Base-by-base conservation (phyloP, 2,113 vertebrate species). In the Embiotoca jacksoni region DNA sequence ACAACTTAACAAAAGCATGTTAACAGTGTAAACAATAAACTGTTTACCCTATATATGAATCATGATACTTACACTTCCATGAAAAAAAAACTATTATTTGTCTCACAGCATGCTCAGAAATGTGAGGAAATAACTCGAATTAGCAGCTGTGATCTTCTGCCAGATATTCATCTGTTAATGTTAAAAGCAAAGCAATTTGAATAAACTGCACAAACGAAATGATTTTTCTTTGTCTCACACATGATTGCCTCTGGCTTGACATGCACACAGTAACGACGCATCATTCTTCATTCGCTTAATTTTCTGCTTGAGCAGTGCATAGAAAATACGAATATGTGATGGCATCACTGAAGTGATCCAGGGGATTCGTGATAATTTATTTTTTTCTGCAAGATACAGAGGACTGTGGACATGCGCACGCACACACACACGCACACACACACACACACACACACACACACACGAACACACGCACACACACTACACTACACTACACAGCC, bases 261-360 rank as follows among this genome's bases (percentile, higher is more conserved):
- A 39, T 23, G 23, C 49, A 59, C 33, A 52, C 15, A 46, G 47
- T 30, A 35, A 7, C 1, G 1, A 23, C 11, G 60, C 23, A 1
- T 23, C 23, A 23, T 23, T 23, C 23, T 23, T 23, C 23, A 23
- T 23, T 23, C 23, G 32, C 15, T 72, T 67, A 3, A 67, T 72
- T 69, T 80, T 77, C 23, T 62, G 37, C 60, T 6, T 39, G 58
- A 80, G 44, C 15, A 53, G 41, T 7, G 33, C 50, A 57, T 1
- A 31, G 9, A 39, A 58, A 23, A 60, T 68, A 39, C 13, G 10
- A 7, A 3, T 0, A 11, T 0, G 8, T n/a, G 4, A 50, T 59
- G 33, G 7, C 6, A 56, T 23, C 1, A 64, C 7, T 55, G 11
- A 49, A 60, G 39, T 16, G 15, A 53, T 5, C n/a, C 13, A 4